Evolutionary conservation across 2,888 invertebrate species (phyloP), one percentile per base, ranked within the genome.

Genomic region (Xiphydria camelus): DNA sequence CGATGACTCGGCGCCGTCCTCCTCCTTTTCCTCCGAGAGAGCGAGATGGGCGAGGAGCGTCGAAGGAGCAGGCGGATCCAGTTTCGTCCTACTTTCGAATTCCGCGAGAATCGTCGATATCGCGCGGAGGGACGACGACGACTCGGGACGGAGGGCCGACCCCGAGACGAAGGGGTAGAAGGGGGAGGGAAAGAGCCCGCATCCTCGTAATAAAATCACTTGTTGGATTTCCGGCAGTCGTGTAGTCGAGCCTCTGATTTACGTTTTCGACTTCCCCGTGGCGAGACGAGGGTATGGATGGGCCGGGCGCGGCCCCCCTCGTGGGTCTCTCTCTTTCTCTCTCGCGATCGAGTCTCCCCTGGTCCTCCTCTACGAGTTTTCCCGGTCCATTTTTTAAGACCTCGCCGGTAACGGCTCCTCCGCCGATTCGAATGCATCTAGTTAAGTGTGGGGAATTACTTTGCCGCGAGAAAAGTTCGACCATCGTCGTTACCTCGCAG

Each of bases 191-290:
- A 36, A 47, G 33, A 49, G 46, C 41, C 34, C 31, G 49, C 50
- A 48, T 55, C 53, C 50, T 35, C 45, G 60, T 61, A 61, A 64
- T 64, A 64, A 64, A 64, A 61, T 62, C 62, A 64, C 64, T 64
- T 64, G 64, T 64, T 64, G 64, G 62, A 64, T 64, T 64, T 61
- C 57, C 57, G 53, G 41, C 43, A 41, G 55, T 56, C 41, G 45
- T 44, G 51, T 51, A 49, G 45, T 55, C 52, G 55, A 55, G 46
- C 46, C 53, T 48, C 49, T 59, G 62, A 64, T 61, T 63, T 64
- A 62, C 57, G 51, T 53, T 51, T 35, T 29, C 31, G 43, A 29
- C 17, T 36, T 45, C 34, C 23, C 48, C n/a, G 33, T 43, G 45
- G 25, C 34, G 10, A 35, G 37, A 18, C 26, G 17, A 23, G 17